Percentiles rank a stretch among this genome's conserved stretches.
Conservation (phyloP, 2,797 vertebrate genomes). For the Acipenser ruthenus region DNA sequence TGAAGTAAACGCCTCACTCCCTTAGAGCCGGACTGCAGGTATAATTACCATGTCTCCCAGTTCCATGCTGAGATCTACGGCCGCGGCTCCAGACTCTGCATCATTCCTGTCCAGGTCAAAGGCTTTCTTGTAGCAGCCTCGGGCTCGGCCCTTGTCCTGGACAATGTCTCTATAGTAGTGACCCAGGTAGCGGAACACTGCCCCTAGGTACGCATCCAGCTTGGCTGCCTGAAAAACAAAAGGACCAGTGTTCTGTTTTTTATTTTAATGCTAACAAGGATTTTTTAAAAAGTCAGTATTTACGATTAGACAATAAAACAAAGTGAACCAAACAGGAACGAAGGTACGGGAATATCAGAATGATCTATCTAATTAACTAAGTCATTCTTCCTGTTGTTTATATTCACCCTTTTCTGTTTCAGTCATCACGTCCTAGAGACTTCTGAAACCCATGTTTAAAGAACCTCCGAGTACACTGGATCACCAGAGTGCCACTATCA, state of each 20-base stretch:
- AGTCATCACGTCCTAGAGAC: too few relatives aligned
- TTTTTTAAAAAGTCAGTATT: not conserved
- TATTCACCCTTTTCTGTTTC: too few relatives aligned
- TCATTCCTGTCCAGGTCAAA: conserved; percentile 78
- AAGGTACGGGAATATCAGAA: too few relatives aligned
- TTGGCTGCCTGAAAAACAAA: conserved; percentile 75
- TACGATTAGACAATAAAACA: not conserved
- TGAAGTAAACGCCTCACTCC: too few relatives aligned
- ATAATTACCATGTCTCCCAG: conserved; percentile 76
- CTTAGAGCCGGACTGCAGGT: not conserved
- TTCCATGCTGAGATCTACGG: conserved; percentile 81
- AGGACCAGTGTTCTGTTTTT: not conserved
- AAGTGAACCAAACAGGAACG: too few relatives aligned
- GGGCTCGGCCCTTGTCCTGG: conserved; percentile 72
- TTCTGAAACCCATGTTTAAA: too few relatives aligned
- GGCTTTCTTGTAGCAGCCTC: conserved; percentile 89
- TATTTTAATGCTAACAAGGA: not conserved
- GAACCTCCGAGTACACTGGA: too few relatives aligned
- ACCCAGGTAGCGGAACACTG: conserved; percentile 79
- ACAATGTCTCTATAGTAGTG: conserved; percentile 80
- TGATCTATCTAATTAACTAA: too few relatives aligned
- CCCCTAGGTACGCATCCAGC: conserved; percentile 71
- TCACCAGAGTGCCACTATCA: too few relatives aligned
- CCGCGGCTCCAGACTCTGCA: conserved; percentile 76
- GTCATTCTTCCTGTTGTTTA: too few relatives aligned